Evolutionary conservation across 2,888 invertebrate genomes (phyloP), one percentile per base, ranked within the genome.

Genomic region (Thymelicus lineola): DNA sequence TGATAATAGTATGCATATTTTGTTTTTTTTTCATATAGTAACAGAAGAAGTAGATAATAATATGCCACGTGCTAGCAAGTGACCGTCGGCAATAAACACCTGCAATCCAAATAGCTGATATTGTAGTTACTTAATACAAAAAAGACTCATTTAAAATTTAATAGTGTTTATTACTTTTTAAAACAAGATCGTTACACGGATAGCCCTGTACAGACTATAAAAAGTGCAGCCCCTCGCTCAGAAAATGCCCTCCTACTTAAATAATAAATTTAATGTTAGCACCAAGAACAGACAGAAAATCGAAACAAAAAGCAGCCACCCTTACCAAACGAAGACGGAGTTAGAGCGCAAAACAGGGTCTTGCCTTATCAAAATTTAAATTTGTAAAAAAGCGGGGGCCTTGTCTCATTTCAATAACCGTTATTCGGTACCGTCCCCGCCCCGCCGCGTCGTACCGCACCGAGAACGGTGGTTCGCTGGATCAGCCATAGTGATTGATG

Each of bases 321-420:
- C 87, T 84, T 85, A 82, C 86, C 86, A 83, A 87, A 87, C 86
- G 83, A 80, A 84, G 86, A 82, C 85, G 86, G 87, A 89, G 86
- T 90, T 91, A 89, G 87, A 84, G 86, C 86, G 87, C 87, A 87
- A 91, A 93, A 93, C 92, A 88, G 88, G 87, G 86, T 84, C 86
- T 90, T 85, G 92, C 93, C 93, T 93, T 93, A 93, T 93, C 93
- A 93, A 93, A 93, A 93, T 93, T 93, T 93, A 93, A 93, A 93
- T 93, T 93, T 88, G 87, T 88, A 88, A 93, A 93, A 93, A 91
- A 91, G 90, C 91, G 87, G 86, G 88, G 87, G 86, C 87, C 86
- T 83, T 84, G 86, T 86, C 91, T 93, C 93, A 93, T 93, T 93
- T 93, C 93, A 93, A 93, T 93, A 93, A 93, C 93, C 93, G 93